Percentiles rank a stretch among this genome's conserved stretches.
Evolutionary conservation across 35 echinoderm and acorn worm genomes (phyloP).

Genomic region (Apostichopus japonicus): DNA sequence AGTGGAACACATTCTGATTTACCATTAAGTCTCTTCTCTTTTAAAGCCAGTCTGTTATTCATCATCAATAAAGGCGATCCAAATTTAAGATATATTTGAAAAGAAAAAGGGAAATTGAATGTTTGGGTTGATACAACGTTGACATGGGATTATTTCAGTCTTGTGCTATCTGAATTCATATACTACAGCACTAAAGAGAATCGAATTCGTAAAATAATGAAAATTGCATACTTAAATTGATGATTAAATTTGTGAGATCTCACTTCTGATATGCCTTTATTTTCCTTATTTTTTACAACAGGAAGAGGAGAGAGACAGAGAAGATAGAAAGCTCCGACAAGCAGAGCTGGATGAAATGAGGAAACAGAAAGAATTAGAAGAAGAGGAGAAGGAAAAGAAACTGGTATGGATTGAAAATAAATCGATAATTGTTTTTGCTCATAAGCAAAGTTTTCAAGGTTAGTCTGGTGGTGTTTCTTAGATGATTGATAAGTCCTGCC

Average conservation of each 20-base stretch:
- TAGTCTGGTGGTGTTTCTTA: neutral
- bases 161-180: no score
- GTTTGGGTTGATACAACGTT: no score
- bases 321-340: slow-evolving; percentile 68
- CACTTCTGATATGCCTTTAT: no score
- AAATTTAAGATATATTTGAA: no score
- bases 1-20: neutral
- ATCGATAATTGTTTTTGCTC: neutral
- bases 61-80: no score
- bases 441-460: no score
- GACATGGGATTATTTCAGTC: no score
- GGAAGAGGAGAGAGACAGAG: slow-evolving; percentile 71
- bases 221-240: no score
- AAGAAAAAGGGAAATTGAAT: no score
- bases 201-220: no score
- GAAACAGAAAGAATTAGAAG: slow-evolving; percentile 60
- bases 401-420: slow-evolving; percentile 3
- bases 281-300: slow-evolving; percentile 17
- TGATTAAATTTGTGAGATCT: no score
- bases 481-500: neutral
- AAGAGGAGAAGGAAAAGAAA: slow-evolving; percentile 73
- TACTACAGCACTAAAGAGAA: no score
- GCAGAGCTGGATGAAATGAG: slow-evolving; percentile 71
- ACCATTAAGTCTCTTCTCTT: neutral
- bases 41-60: neutral